These are phyloP conservation scores for Tetanocera ferruginea DNA, from an alignment of 2,888 invertebrate species.

Conservation along the genomic window DNA sequence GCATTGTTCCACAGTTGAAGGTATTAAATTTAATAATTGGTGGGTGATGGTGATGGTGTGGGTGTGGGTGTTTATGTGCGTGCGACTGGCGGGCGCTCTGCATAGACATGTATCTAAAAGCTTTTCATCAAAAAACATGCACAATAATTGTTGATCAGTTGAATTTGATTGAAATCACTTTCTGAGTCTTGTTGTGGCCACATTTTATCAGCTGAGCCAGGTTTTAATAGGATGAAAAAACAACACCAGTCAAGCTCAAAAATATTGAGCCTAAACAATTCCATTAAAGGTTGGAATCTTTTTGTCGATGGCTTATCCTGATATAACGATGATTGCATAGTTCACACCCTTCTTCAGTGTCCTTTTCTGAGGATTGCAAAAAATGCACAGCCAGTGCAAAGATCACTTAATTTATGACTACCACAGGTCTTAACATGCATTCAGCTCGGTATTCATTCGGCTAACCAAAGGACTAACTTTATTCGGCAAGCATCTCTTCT, in stretches of 20 bases:
- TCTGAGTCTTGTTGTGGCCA: neutral
- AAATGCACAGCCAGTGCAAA: neutral
- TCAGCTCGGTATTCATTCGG: neutral
- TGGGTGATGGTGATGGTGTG: neutral
- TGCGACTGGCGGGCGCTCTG: too few relatives aligned
- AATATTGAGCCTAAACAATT: neutral
- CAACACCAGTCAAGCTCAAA: neutral
- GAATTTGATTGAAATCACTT: neutral
- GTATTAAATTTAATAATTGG: neutral
- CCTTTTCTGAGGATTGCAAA: neutral
- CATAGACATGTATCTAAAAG: too few relatives aligned
- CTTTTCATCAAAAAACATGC: too few relatives aligned
- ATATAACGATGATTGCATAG: conserved; percentile 31
- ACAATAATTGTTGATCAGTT: neutral
- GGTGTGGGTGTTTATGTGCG: too few relatives aligned
- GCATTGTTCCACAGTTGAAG: neutral
- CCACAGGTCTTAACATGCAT: neutral
- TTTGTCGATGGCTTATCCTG: conserved; percentile 17
- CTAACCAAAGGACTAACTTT: neutral
- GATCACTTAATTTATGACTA: neutral
- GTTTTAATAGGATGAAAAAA: neutral
- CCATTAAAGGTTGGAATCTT: conserved; percentile 10
- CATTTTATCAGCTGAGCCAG: neutral
- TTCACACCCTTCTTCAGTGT: conserved; percentile 18
- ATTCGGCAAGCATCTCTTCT: neutral